phyloP scores from a whole-genome alignment of 2,797 vertebrate species.

The Mustela erminea region DNA sequence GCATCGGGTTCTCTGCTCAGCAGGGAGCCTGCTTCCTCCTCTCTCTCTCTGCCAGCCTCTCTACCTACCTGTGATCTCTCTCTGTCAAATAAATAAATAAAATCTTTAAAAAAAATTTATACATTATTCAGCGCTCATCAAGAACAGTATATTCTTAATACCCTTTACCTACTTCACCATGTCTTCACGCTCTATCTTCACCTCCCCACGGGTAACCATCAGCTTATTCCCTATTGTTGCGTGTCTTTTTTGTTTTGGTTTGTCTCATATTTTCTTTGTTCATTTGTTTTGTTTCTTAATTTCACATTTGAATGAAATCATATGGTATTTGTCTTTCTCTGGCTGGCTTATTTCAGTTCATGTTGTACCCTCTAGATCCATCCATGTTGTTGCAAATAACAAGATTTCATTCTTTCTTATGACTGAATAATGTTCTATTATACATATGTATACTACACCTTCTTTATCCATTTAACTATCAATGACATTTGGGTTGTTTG shows the following conservation, averaged over 20 bases:
- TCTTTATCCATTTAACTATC: neutral
- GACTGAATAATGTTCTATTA: neutral
- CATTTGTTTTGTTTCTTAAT: neutral
- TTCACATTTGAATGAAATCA: neutral
- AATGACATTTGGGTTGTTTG: neutral
- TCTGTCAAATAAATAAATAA: too few relatives aligned
- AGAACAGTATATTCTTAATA: neutral
- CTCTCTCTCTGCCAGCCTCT: too few relatives aligned
- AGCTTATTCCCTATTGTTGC: neutral
- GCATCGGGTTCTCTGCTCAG: too few relatives aligned
- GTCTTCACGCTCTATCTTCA: too few relatives aligned
- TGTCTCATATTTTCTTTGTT: neutral
- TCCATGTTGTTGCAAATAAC: neutral
- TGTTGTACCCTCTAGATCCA: neutral
- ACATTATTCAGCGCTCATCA: neutral
- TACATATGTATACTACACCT: neutral
- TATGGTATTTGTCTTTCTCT: neutral
- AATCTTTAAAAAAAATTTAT: neutral
- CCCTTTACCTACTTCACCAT: neutral
- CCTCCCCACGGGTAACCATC: neutral
- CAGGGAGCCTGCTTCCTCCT: too few relatives aligned
- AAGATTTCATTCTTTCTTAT: neutral
- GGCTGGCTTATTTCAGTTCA: neutral
- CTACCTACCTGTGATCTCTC: too few relatives aligned
- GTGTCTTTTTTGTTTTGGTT: neutral